Conservation (phyloP, 2,888 invertebrate species). For the Ectemnius lituratus region DNA sequence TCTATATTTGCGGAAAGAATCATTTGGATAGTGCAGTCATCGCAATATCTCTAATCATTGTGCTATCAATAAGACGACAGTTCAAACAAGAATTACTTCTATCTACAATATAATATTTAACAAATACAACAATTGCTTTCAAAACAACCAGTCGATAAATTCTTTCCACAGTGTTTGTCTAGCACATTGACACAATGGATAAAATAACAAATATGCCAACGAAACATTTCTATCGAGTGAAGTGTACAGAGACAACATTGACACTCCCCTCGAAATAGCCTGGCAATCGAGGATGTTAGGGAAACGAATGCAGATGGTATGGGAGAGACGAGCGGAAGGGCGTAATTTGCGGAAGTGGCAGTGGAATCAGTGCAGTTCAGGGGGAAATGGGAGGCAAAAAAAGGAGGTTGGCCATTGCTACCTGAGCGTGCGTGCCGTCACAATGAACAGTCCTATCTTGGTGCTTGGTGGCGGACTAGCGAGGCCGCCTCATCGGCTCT, state of each 20-base stretch:
- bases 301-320: neutral
- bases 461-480: conserved; percentile 56
- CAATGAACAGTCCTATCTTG: conserved; percentile 70
- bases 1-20: no score
- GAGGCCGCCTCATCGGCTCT: conserved; percentile 42
- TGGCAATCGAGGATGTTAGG: no score
- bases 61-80: no score
- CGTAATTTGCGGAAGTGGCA: conserved; percentile 2
- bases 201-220: neutral
- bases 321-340: neutral
- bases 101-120: no score
- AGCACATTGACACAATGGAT: no score
- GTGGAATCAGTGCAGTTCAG: conserved; percentile 1
- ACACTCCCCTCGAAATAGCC: no score
- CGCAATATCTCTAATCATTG: no score
- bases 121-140: no score
- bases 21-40: no score
- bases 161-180: no score
- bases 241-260: neutral
- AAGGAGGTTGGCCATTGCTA: conserved; percentile 7
- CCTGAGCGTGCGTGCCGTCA: conserved; percentile 68
- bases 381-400: neutral
- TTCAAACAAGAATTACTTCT: no score
- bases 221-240: neutral
- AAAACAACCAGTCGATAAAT: no score